These are phyloP conservation scores for Botrylloides violaceus DNA, from an alignment of 23 tunicate genomes.

Conservation along the genomic window DNA sequence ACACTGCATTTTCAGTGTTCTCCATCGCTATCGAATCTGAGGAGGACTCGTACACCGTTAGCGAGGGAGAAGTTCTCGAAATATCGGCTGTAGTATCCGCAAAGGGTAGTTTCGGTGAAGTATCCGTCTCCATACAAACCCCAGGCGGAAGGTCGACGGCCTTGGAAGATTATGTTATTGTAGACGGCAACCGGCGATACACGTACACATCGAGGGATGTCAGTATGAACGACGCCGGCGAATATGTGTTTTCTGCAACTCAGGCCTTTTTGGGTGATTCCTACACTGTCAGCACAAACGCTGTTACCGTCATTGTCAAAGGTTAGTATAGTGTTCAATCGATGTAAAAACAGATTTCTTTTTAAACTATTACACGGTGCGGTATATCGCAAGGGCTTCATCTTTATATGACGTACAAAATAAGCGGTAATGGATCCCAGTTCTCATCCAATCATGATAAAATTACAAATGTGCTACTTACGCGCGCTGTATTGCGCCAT, in stretches of 20 bases:
- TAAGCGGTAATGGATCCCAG: too few relatives aligned
- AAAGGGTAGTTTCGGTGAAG: not conserved
- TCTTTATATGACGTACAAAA: too few relatives aligned
- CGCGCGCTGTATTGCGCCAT: too few relatives aligned
- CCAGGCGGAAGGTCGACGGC: not conserved
- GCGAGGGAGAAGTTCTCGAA: constrained; percentile 5
- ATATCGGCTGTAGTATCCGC: not conserved
- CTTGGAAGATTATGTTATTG: not conserved
- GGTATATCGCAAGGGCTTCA: too few relatives aligned
- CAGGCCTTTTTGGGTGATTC: not conserved
- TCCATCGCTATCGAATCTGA: not conserved
- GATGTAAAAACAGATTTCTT: too few relatives aligned
- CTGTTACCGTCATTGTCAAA: constrained; percentile 13
- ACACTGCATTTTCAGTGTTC: not conserved
- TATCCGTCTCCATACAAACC: not conserved
- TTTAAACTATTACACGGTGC: too few relatives aligned
- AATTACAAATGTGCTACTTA: too few relatives aligned
- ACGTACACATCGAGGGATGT: constrained; percentile 16
- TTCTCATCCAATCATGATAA: too few relatives aligned
- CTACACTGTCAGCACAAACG: too few relatives aligned
- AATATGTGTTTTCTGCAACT: not conserved
- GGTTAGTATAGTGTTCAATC: not conserved
- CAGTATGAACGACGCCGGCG: not conserved
- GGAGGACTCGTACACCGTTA: not conserved
- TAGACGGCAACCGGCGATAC: not conserved